Evolutionary conservation across 2,888 invertebrate species (phyloP), one percentile per base, ranked within the genome.

Genomic region (Pinctada fucata): DNA sequence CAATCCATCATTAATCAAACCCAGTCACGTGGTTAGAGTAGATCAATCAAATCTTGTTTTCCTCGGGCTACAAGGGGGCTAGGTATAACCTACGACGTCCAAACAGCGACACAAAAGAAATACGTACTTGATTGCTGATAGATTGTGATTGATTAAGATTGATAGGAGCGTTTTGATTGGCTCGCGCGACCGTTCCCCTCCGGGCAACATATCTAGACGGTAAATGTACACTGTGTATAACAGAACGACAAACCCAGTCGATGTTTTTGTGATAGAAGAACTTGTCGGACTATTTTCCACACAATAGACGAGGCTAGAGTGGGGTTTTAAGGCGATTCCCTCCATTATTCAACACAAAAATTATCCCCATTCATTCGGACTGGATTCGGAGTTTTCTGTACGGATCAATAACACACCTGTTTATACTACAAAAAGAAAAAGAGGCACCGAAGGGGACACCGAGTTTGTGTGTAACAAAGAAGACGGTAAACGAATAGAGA

Each of bases 81-180:
- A 31, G 31, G 31, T 31, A 31, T 31, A 31, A 31, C 52, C 67
- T 58, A 31, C 70, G n/a, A 6, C 66, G 45, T 47, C 10, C 31
- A 48, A 49, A 49, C 66, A 50, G 51, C n/a, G 52, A 70, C 66
- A 72, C n/a, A 65, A 64, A 52, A 31, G 71, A 2, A 49, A 76
- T 64, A 65, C 71, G 50, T 6, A 48, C 16, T 79, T 80, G 80
- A 80, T 80, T 80, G 71, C 72, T 81, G 83, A 81, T 85, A 83
- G 82, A 85, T 85, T 85, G 65, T 78, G 85, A 84, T 84, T 83
- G 83, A 85, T 83, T 79, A 79, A 82, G 85, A 83, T 82, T 80
- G 83, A 85, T 85, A 77, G 82, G 70, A 66, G 52, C 65, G 45
- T 64, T 80, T 68, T 78, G 78, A 80, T 80, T 80, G 80, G 80